Percentiles rank a stretch among this genome's conserved stretches.
Conservation (phyloP, 2,797 vertebrate species). For the Prionace glauca region DNA sequence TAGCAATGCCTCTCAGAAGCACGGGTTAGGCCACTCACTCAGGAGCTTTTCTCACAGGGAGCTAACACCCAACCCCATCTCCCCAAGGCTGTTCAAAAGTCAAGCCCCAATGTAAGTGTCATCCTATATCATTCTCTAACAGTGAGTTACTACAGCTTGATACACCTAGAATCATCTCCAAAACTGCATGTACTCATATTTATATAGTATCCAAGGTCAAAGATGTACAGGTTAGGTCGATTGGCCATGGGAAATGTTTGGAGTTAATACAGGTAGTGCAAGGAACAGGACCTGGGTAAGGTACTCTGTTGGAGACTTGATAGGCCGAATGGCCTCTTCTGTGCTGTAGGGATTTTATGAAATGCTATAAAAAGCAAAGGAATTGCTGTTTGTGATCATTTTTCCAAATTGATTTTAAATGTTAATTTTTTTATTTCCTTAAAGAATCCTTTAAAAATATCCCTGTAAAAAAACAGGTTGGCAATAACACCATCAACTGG, state of each 20-base stretch:
- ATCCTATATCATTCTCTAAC: neutral
- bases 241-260: too few species aligned
- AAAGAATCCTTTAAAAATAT: neutral
- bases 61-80: too few species aligned
- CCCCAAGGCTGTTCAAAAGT: neutral
- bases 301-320: too few species aligned
- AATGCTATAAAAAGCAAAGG: neutral
- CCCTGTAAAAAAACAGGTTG: neutral
- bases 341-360: too few species aligned
- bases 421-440: neutral
- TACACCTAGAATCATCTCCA: neutral
- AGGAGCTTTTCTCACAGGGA: too few species aligned
- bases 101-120: neutral
- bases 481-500: too few species aligned
- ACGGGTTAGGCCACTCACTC: too few species aligned
- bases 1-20: too few species aligned
- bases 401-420: neutral
- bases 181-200: neutral
- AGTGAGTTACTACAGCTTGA: neutral
- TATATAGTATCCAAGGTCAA: neutral
- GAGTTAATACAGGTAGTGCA: too few species aligned
- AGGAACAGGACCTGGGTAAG: too few species aligned
- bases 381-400: neutral
- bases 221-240: too few species aligned
- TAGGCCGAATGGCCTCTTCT: too few species aligned